Evolutionary conservation across 1,140 invertebrate genomes (phyloP).

Genomic region (Hyphantria cunea): DNA sequence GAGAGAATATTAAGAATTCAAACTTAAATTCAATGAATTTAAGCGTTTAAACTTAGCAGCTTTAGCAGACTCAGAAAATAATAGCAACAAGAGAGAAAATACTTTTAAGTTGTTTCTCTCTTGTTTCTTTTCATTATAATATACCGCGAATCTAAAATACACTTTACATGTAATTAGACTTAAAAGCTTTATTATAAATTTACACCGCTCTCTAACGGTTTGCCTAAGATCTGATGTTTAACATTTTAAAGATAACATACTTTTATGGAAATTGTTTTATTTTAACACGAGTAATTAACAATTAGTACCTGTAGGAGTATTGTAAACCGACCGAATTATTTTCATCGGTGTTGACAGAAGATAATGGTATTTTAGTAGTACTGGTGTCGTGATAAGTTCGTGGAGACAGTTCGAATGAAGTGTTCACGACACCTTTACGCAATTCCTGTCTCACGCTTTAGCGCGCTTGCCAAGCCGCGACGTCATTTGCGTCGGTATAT

Average conservation of each 20-base stretch:
- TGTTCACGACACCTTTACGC: slow-evolving; percentile 73
- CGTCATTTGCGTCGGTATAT: slow-evolving; percentile 52
- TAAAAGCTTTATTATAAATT: neutral
- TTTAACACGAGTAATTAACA: slow-evolving; percentile 19
- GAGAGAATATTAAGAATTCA: too few species aligned
- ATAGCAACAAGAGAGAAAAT: too few species aligned
- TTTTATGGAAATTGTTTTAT: neutral
- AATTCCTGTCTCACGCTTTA: slow-evolving; percentile 64
- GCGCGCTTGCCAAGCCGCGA: slow-evolving; percentile 61
- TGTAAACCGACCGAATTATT: slow-evolving; percentile 44
- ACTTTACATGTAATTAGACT: too few species aligned
- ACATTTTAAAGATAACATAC: too few species aligned
- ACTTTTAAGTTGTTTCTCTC: too few species aligned
- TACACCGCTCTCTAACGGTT: too few species aligned
- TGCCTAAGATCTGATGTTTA: neutral
- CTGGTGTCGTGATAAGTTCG: slow-evolving; percentile 59
- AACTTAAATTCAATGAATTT: too few species aligned
- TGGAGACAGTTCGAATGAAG: slow-evolving; percentile 56
- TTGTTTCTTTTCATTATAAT: too few species aligned
- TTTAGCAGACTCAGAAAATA: too few species aligned
- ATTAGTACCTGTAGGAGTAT: slow-evolving; percentile 34
- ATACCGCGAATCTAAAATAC: too few species aligned
- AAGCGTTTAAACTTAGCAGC: too few species aligned
- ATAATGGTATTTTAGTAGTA: slow-evolving; percentile 67
- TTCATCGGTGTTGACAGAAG: slow-evolving; percentile 54